Evolutionary conservation across 64 coral and sea anemone species (phyloP).

Genomic region (Porites australiensis): DNA sequence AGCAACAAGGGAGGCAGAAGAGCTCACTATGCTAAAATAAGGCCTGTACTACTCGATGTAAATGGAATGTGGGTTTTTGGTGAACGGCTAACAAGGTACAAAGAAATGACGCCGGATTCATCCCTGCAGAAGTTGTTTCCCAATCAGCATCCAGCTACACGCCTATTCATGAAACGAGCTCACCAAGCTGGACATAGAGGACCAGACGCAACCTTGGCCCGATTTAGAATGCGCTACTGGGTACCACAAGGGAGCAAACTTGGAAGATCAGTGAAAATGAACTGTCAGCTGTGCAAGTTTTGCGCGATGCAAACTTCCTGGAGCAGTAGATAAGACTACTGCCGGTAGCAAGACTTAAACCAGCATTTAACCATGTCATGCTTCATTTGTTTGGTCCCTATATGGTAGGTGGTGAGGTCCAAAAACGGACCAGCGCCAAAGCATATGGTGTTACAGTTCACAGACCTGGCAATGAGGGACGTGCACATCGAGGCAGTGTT

Average conservation of each 20-base stretch:
- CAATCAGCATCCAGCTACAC: constrained; percentile 54
- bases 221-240: constrained; percentile 63
- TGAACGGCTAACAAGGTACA: constrained; percentile 48
- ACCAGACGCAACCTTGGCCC: constrained; percentile 64
- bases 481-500: no score
- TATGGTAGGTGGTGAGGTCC: no score
- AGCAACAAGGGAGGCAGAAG: constrained; percentile 13
- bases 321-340: no score
- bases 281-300: no score
- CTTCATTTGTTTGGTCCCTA: no score
- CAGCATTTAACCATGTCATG: no score
- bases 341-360: no score
- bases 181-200: constrained; percentile 64
- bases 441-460: no score
- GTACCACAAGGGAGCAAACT: constrained; percentile 59
- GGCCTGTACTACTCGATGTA: constrained; percentile 38
- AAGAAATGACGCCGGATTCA: constrained; percentile 60
- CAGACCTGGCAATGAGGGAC: no score
- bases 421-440: no score
- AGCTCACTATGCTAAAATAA: constrained; percentile 56
- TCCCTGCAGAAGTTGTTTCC: constrained; percentile 63
- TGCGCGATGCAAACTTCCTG: no score
- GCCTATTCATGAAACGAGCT: constrained; percentile 72
- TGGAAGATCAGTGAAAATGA: constrained; percentile 49
- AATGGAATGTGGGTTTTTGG: constrained; percentile 62